Evolutionary conservation across 2,797 vertebrate species (phyloP), one percentile per base, ranked within the genome.

Genomic region (Enteromius viviparus): DNA sequence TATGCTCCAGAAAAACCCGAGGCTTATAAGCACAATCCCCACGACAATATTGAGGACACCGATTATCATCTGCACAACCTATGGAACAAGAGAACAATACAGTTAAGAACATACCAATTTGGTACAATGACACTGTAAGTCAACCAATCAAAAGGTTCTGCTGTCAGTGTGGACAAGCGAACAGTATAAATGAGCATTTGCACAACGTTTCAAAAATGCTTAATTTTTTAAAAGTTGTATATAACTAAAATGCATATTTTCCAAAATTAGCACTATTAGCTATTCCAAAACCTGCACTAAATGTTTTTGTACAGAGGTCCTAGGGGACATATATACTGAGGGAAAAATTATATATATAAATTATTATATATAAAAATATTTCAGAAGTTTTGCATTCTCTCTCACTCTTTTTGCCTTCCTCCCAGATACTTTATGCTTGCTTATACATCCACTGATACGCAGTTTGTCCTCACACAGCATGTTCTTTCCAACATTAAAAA

Each of bases 1-100:
- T 4, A n/a, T 19, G 10, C 3, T 45, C 42, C 10, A 11, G 2
- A 15, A 23, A 2, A 9, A 23, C 4, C 12, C 51, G 3, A 49
- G 0, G 12, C 3, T n/a, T 60, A 12, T 3, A 6, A 40, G 83
- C 0, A 23, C 90, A 40, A 3, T 0, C 0, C 89, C 92, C 0
- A 92, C 14, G 5, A 83, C 90, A 1, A 95, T 83, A 84, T 68
- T 89, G 55, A 94, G 62, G 42, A 93, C n/a, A 12, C 93, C 94
- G 34, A 89, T 45, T 88, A 94, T 87, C 1, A 95, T 92, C 65
- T 94, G 93, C 15, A 91, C n/a, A 21, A 88, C 47, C 93, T 95
- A 87, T 23, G 0, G 9, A 60, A 69, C 55, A 74, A 85, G 2
- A 83, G 19, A 64, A 85, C 65, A 15, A 66, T 3, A 3, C 40